Evolutionary conservation across 2,797 vertebrate genomes (phyloP).

Genomic region (Scolopax rusticola): DNA sequence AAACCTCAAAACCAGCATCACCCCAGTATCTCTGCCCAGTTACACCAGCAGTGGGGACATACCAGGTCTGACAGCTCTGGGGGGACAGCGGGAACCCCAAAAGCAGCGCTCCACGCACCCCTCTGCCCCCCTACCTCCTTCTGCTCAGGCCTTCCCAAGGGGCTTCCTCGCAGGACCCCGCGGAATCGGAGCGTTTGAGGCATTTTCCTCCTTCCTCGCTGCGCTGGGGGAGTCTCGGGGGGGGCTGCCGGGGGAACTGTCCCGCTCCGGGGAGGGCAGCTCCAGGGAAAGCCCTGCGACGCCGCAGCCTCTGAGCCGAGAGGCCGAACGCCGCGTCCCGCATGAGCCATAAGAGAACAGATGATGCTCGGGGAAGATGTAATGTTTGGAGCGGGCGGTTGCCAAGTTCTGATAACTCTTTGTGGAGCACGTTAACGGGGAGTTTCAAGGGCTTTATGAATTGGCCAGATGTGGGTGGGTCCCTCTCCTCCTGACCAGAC

Average conservation of each 20-base stretch:
- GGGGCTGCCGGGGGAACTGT: background rate
- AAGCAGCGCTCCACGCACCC: rapidly evolving
- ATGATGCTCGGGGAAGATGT: constrained; percentile 12
- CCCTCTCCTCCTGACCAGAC: constrained; percentile 16
- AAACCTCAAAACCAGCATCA: background rate
- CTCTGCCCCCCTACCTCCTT: background rate
- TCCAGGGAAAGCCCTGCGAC: background rate
- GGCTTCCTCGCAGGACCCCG: background rate
- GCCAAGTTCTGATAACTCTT: constrained; percentile 5
- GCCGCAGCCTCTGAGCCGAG: background rate
- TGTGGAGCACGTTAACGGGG: background rate
- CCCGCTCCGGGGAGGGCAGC: rapidly evolving
- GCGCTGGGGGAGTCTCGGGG: background rate
- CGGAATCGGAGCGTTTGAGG: rapidly evolving
- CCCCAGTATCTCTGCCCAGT: background rate
- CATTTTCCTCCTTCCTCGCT: background rate
- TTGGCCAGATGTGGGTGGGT: constrained; percentile 36
- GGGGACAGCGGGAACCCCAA: rapidly evolving
- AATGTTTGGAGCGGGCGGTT: constrained; percentile 8
- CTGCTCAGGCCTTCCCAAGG: rapidly evolving
- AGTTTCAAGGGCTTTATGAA: background rate
- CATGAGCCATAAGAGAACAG: constrained; percentile 10
- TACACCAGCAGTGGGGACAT: rapidly evolving
- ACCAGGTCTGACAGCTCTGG: background rate
- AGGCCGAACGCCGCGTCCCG: background rate